Evolutionary conservation across 2,797 vertebrate genomes (phyloP).

Genomic region (Synaphobranchus kaupii): DNA sequence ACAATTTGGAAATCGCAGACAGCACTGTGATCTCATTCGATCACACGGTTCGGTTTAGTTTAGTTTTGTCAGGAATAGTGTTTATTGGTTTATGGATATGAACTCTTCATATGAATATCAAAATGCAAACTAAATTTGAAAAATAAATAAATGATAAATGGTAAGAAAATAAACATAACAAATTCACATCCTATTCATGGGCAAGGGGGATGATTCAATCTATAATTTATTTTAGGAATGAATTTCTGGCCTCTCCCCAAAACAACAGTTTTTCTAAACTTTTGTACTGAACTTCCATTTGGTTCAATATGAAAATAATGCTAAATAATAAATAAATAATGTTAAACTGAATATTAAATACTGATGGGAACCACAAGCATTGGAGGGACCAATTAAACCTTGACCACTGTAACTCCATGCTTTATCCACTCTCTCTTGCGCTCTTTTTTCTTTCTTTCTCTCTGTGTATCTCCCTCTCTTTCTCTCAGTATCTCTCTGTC

Average conservation of each 20-base stretch:
- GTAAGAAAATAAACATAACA: constrained; percentile 29
- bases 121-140: too few relatives aligned
- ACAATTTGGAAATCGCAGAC: too few relatives aligned
- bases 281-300: not conserved
- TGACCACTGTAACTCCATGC: constrained; percentile 55
- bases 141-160: not conserved
- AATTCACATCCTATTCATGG: not conserved
- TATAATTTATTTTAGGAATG: not conserved
- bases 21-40: too few relatives aligned
- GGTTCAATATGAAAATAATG: constrained; percentile 41
- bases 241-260: not conserved
- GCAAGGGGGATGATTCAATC: not conserved
- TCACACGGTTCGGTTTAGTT: too few relatives aligned
- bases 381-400: constrained; percentile 82
- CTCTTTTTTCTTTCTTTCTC: constrained; percentile 9
- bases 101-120: too few relatives aligned
- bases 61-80: too few relatives aligned
- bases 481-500: constrained; percentile 19
- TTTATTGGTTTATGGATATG: too few relatives aligned
- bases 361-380: constrained; percentile 72
- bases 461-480: not conserved
- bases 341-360: constrained; percentile 81
- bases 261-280: not conserved
- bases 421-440: not conserved
- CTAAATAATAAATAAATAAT: constrained; percentile 60